These are phyloP conservation scores for Ophioninae sp. DNA, from an alignment of 2,888 invertebrate species.

Conservation along the genomic window DNA sequence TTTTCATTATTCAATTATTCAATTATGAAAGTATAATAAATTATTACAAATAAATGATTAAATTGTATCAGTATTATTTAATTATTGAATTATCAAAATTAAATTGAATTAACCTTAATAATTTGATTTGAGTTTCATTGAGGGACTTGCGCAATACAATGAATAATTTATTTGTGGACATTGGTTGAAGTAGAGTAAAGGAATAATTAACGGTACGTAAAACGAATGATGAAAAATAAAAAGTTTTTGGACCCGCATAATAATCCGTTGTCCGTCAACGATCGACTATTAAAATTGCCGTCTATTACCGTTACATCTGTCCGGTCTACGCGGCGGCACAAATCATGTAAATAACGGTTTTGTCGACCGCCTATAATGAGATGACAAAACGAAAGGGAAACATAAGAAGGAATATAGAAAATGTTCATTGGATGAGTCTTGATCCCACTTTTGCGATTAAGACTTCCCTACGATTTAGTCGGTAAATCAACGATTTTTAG, in stretches of 20 bases:
- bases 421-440: conserved; percentile 33
- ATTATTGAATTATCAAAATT: no score
- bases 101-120: not conserved
- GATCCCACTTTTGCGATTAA: not conserved
- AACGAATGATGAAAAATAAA: not conserved
- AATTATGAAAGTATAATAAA: no score
- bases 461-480: conserved; percentile 31
- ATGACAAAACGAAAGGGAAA: conserved; percentile 31
- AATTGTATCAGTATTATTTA: no score
- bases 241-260: not conserved
- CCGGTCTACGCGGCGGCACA: conserved; percentile 32
- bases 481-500: conserved; percentile 44
- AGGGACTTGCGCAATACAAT: not conserved
- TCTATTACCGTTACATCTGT: conserved; percentile 54
- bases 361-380: conserved; percentile 38
- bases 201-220: not conserved
- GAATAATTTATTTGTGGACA: not conserved
- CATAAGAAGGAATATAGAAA: conserved; percentile 26
- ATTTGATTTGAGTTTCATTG: not conserved
- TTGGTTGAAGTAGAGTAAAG: not conserved
- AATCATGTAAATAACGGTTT: conserved; percentile 65
- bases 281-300: conserved; percentile 31
- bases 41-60: no score
- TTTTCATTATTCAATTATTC: no score
- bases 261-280: conserved; percentile 48